Evolutionary conservation across 92 coral and sea anemone genomes (phyloP), one percentile per base, ranked within the genome.

Genomic region (Phenganax stokvisi): DNA sequence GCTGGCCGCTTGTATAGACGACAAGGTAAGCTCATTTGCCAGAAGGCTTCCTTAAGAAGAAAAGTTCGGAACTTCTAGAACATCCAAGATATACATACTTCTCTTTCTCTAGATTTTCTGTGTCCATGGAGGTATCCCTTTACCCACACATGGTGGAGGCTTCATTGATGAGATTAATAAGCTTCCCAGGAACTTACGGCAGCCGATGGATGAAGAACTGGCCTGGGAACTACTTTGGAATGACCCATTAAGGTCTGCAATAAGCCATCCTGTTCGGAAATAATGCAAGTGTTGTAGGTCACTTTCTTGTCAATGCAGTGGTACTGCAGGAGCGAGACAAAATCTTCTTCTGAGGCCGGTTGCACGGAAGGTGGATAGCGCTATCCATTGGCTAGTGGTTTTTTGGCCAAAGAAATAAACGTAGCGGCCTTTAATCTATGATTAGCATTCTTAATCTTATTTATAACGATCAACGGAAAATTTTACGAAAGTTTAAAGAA

Each of bases 161-260:
- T 84, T 84, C 57, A 80, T 91, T 37, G 75, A 82, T 29, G 90
- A 86, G 9, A 91, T 91, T 53, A 86, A 91, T 68, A 59, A 56
- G 28, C 85, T 91, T 65, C 92, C 92, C 54, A 87, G 79, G 52
- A 74, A 29, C 53, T 83, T 91, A 13, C 58, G 56, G 59, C 92
- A 91, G 60, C 97, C 97, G 0, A 84, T 82, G 66, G 92, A 91
- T 59, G 82, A 86, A 69, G 89, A 86, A 83, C 79, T 91, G 86
- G 92, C 97, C 86, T 91, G 97, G 97, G 97, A 89, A 69, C 82
- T 91, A 62, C 88, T 91, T 88, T 91, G 97, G 97, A 90, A 90
- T n/a, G 97, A 91, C 54, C 97, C 97, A 13, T 56, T 89, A 71
- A 89, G 92, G 97, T 91, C 83, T 2, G 72, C 6, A 44, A 9